Conservation (phyloP, 2,113 vertebrate species). For the Strix aluco region DNA sequence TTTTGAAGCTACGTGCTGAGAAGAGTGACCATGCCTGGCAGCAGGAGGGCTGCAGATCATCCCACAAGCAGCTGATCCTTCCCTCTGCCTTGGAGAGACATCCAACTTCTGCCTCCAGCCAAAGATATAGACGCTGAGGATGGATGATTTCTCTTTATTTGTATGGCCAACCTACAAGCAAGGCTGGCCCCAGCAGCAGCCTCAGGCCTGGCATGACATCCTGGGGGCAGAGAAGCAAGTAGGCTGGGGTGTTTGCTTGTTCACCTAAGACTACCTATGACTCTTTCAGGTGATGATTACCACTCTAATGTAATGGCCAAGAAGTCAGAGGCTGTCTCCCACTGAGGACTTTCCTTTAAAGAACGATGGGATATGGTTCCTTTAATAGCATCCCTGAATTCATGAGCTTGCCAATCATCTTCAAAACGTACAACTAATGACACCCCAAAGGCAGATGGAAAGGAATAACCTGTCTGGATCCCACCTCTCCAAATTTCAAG, state of each 20-base stretch:
- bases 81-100: background rate
- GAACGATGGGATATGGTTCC: background rate
- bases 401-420: rapidly evolving
- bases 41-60: background rate
- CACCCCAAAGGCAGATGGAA: background rate
- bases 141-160: background rate
- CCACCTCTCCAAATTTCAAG: background rate
- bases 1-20: background rate
- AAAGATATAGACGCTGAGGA: background rate
- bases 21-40: background rate
- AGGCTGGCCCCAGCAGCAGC: background rate
- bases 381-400: background rate
- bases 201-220: background rate
- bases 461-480: background rate
- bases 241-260: background rate
- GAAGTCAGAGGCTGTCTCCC: background rate
- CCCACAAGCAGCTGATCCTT: background rate
- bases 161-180: background rate
- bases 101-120: background rate
- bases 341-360: background rate
- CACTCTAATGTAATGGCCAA: background rate
- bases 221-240: background rate
- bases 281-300: background rate
- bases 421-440: background rate
- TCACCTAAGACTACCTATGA: background rate